Evolutionary conservation across 1,140 invertebrate genomes (phyloP).

Genomic region (Calycopis cecrops): DNA sequence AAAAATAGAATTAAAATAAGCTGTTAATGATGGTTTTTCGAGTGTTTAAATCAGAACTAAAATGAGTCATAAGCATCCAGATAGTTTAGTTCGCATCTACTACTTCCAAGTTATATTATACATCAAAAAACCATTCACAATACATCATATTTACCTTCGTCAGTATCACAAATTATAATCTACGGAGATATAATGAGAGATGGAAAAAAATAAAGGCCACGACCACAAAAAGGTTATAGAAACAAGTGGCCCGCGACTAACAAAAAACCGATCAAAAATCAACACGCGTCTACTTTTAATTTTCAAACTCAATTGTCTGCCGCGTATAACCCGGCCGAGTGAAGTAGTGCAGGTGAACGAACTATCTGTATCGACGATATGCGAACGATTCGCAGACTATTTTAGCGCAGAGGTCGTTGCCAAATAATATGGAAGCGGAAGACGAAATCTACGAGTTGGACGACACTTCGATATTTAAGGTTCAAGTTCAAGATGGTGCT

Average conservation of each 20-base stretch:
- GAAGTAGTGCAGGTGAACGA: constrained; percentile 34
- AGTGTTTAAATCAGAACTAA: too few species aligned
- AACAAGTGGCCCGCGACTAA: not conserved
- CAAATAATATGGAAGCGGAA: constrained; percentile 55
- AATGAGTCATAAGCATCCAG: too few species aligned
- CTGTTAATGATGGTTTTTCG: too few species aligned
- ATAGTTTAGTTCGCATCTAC: too few species aligned
- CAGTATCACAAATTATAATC: constrained; percentile 7
- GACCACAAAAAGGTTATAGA: not conserved
- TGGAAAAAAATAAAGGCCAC: constrained; percentile 2
- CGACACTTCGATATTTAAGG: too few species aligned
- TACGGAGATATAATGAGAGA: constrained; percentile 4
- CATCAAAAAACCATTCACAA: too few species aligned
- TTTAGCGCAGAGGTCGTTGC: constrained; percentile 34
- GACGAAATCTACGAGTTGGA: constrained; percentile 13
- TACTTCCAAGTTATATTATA: too few species aligned
- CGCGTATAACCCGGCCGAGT: not conserved
- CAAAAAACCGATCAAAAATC: constrained; percentile 12
- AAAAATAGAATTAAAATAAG: too few species aligned
- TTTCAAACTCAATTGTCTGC: constrained; percentile 1
- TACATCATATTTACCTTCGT: not conserved
- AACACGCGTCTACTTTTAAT: constrained; percentile 10
- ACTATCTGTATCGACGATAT: constrained; percentile 35
- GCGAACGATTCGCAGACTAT: constrained; percentile 20
- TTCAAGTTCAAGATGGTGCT: too few species aligned